Base-by-base conservation (phyloP, 2,113 vertebrate species). In the Dipodomys ordii region DNA sequence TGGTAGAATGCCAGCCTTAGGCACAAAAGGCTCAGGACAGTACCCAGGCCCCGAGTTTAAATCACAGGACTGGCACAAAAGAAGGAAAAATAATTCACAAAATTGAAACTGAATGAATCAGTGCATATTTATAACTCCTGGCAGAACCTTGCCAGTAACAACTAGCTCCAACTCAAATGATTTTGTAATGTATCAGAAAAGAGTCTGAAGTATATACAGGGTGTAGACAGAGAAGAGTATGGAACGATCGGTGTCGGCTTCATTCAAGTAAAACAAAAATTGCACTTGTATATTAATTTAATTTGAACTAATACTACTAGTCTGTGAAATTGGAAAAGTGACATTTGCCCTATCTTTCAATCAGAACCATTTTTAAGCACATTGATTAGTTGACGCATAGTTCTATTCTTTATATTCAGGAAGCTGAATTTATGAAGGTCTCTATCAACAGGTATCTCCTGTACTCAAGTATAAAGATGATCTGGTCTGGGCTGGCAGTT, bases 251-350 rank as follows among this genome's bases (percentile, higher is more conserved):
- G 85, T 67, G 19, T 80, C 8, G 46, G 60, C 11, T 88, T 81
- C 65, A 83, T 64, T 92, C 28, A 72, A 28, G 78, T 22, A 18
- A 30, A 68, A 88, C 44, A 81, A 71, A 82, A 92, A 65, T 53
- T 53, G 12, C 18, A 49, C 15, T 77, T 27, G 64, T 22, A 82
- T 5, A 44, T 53, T 72, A 49, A 80, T 39, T 92, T 73, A 86
- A 64, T 28, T 64, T 81, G 62, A 90, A 39, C n/a, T 67, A 93
- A 22, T 30, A 93, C n/a, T 80, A 92, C 19, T 87, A 49, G 79
- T 64, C 25, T 92, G 20, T 85, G 60, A 83, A 87, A 87, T 20
- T 25, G 83, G 39, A 81, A 88, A 96, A 91, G 44, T 35, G 7
- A 81, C 19, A 65, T 30, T 53, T 89, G 25, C 7, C 35, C 23